Evolutionary conservation across 2,113 vertebrate species (phyloP), one percentile per base, ranked within the genome.

Genomic region (Peromyscus maniculatus): DNA sequence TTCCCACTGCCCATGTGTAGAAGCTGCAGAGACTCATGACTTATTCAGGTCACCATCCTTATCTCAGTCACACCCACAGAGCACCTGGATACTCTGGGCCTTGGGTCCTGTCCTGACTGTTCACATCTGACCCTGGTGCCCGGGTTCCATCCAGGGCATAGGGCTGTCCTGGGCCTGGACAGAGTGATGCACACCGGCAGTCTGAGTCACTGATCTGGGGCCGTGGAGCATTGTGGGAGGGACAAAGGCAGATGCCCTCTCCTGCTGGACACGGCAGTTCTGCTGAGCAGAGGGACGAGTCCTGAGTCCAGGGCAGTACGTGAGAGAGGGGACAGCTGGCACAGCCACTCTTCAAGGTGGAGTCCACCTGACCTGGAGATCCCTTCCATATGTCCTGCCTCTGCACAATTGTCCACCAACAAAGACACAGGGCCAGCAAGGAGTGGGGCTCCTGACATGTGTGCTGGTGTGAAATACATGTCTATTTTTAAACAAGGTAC

Each of bases 191-290:
- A 5, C 0, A 0, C 62, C 24, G 8, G 57, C 2, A 31, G 64
- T 31, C n/a, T 21, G 17, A 36, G n/a, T 78, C 0, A 0, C n/a
- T 64, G 10, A 33, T 57, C 19, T 12, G 19, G 16, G 72, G 12
- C 17, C 12, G 3, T 1, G 24, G 36, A 86, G 75, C n/a, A 15
- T 49, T 7, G 28, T 24, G 55, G 28, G 36, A 39, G 26, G 43
- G 21, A 77, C 33, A 9, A 7, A 39, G 67, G 69, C 9, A 4
- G 33, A 10, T 4, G 6, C 7, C 31, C 6, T 1, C 31, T 22
- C 66, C 87, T 3, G 1, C 36, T 0, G 0, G 0, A 28, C 4
- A 22, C 55, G 0, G 19, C 7, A 24, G 16, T 8, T 0, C 7
- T 1, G 28, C n/a, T 36, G 43, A 46, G 67, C 15, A 10, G 10